Base-by-base conservation (phyloP, 2,797 vertebrate genomes). In the Chelon labrosus region DNA sequence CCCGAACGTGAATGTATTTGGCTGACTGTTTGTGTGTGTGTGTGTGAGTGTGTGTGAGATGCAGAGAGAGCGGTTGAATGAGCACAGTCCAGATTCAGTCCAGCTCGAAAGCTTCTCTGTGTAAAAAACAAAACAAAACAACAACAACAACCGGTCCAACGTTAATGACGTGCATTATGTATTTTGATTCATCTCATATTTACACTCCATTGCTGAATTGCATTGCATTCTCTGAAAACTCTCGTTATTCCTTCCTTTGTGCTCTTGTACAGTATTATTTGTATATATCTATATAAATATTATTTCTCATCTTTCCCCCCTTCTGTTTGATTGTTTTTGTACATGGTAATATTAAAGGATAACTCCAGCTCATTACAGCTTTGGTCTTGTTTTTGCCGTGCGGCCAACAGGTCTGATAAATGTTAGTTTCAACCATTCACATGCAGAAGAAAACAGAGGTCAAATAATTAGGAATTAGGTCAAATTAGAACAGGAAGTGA, bases 201-300 rank as follows among this genome's bases (percentile, higher is more conserved):
- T 67, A 82, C 80, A 75, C 39, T 53, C 71, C 63, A 53, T 52
- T 60, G 71, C 63, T 75, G 37, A 75, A 73, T 61, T 27, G 25
- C 25, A 27, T 27, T 27, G 25, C 25, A 27, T 27, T 35, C 31
- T 66, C 74, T 75, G 57, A 81, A 62, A 52, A 4, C 9, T 51
- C 31, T 27, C 70, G 9, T 68, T 84, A 44, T 82, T 75, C 72
- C 65, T 72, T 82, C 65, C 66, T 88, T 77, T 82, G 79, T 90
- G 83, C 80, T 88, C 70, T 51, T 93, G 92, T 93, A 94, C 92
- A 93, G 93, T 92, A 82, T 92, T 89, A 88, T 90, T 92, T 93
- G 91, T 92, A 90, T 82, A 92, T 92, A 88, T 85, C 85, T 86
- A 83, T 82, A 90, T 91, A 91, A 91, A 92, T 92, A 85, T 92